Evolutionary conservation across 2,888 invertebrate genomes (phyloP).

Genomic region (Caenorhabditis sp.): DNA sequence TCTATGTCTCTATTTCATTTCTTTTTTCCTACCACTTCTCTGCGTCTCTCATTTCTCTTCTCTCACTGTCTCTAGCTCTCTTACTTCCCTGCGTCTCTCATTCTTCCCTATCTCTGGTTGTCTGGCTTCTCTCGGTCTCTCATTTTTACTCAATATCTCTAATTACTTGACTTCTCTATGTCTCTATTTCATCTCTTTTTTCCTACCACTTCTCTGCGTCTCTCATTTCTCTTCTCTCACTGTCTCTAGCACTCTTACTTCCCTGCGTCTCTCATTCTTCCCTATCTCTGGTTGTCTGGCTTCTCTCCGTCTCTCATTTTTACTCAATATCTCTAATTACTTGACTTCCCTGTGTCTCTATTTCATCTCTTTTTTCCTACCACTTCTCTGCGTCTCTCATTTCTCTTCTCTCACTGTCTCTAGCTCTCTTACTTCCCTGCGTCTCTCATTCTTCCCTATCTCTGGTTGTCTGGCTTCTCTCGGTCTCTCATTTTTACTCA

Average conservation of each 20-base stretch:
- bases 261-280: not conserved
- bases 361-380: too few species aligned
- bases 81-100: slow-evolving; percentile 10
- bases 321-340: slow-evolving; percentile 8
- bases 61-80: not conserved
- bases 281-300: not conserved
- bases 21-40: not conserved
- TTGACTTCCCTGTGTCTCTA: too few species aligned
- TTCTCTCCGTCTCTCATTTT: slow-evolving; percentile 1
- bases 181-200: not conserved
- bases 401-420: too few species aligned
- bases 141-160: not conserved
- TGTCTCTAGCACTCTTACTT: not conserved
- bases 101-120: not conserved
- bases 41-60: not conserved
- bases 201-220: not conserved
- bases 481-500: too few species aligned
- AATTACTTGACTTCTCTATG: not conserved
- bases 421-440: not conserved
- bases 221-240: not conserved
- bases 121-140: not conserved
- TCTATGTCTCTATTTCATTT: too few species aligned
- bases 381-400: too few species aligned
- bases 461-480: too few species aligned
- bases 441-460: too few species aligned